Base-by-base conservation (phyloP, 2,113 vertebrate species). In the Salvelinus fontinalis region DNA sequence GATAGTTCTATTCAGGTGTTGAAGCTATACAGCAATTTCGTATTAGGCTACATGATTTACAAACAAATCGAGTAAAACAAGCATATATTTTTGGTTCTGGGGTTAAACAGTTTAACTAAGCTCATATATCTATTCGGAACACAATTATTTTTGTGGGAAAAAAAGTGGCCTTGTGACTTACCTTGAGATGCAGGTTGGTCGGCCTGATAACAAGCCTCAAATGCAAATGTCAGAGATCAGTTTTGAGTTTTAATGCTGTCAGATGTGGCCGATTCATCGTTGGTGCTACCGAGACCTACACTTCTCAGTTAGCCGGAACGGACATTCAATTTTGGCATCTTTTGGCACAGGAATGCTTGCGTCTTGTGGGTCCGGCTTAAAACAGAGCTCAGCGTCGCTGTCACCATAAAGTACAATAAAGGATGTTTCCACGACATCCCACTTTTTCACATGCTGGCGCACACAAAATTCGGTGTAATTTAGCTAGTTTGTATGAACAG, bases 161-260 rank as follows among this genome's bases (percentile, higher is more conserved):
- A 18, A 6, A 29, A 31, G 11, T 3, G 4, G 27, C 27, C 26
- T 16, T 27, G 24, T 39, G 3, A 73, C 76, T 76, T 18, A 81
- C 79, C 75, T 14, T 14, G 11, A 1, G 24, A 26, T 31, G 20
- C 51, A 3, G 48, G 71, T 8, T 60, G 57, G 5, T 57, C 11
- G 2, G 3, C 18, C 2, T 22, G 48, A 13, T 59, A 0, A 11
- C 72, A 29, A 22, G 12, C 13, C 13, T 4, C 71, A 22, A 84
- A 81, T 2, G 27, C 0, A 9, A 86, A 44, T 44, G 9, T 44
- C 39, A 44, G 80, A 3, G 71, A 87, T 34, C 68, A 31, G 3
- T 8, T 12, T 72, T 26, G 26, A 26, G 64, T 39, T 11, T 44
- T 67, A 59, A 11, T 3, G 16, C 39, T 29, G 34, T 69, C 34